These are phyloP conservation scores for Miltochrista miniata DNA, from an alignment of 2,888 invertebrate genomes.

Conservation along the genomic window DNA sequence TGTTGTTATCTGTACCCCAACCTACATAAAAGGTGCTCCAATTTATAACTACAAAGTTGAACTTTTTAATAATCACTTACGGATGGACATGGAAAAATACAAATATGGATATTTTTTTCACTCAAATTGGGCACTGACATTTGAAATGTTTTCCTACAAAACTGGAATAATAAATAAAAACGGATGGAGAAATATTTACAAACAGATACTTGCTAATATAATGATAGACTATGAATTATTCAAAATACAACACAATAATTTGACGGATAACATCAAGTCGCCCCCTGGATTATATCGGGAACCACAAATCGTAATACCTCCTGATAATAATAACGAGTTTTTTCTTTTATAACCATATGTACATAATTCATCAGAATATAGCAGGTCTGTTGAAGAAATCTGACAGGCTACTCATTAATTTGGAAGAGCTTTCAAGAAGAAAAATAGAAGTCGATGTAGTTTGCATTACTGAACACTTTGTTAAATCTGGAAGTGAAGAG, in stretches of 20 bases:
- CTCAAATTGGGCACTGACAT: background rate
- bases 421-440: background rate
- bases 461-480: background rate
- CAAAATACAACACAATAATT: no score
- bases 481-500: background rate
- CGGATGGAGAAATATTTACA: background rate
- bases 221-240: background rate
- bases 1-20: slow-evolving; percentile 5
- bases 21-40: background rate
- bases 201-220: background rate
- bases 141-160: background rate
- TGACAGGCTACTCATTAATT: background rate
- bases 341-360: background rate
- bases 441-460: background rate
- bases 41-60: slow-evolving; percentile 6
- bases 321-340: background rate
- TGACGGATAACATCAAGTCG: background rate
- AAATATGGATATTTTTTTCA: slow-evolving; percentile 1
- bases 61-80: slow-evolving; percentile 4
- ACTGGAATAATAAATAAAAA: background rate
- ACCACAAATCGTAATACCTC: background rate
- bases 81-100: background rate
- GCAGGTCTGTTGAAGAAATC: background rate
- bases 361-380: background rate
- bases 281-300: background rate